These are phyloP conservation scores for Polyergus mexicanus DNA, from an alignment of 1,140 invertebrate species.

Conservation along the genomic window DNA sequence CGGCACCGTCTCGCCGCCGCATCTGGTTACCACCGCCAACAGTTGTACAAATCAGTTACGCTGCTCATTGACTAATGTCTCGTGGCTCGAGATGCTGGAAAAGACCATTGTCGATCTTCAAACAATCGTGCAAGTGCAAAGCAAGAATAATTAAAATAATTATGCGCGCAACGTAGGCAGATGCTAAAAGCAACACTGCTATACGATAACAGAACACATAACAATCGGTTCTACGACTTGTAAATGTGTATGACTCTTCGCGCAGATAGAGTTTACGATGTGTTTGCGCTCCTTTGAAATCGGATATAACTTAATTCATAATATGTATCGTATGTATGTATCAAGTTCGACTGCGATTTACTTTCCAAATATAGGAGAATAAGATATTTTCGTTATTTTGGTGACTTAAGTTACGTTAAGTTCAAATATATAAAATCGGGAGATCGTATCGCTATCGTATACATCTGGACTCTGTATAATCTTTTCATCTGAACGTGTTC, in stretches of 20 bases:
- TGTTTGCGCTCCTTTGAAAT: conserved; percentile 66
- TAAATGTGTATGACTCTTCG: conserved; percentile 65
- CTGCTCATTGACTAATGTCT: conserved; percentile 81
- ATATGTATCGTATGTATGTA: conserved; percentile 65
- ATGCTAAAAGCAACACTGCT: too few species aligned
- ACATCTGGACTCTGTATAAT: conserved; percentile 55
- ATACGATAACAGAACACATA: conserved; percentile 47
- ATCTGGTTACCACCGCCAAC: conserved; percentile 68
- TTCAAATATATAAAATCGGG: conserved; percentile 15
- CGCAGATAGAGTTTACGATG: conserved; percentile 62
- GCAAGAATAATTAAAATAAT: conserved; percentile 78
- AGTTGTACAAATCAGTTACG: conserved; percentile 80
- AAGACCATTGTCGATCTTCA: conserved; percentile 84
- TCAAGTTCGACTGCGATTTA: conserved; percentile 59
- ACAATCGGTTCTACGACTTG: conserved; percentile 49
- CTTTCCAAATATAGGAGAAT: conserved; percentile 68
- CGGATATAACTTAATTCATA: conserved; percentile 47
- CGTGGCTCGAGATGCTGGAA: conserved; percentile 85
- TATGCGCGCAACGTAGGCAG: not conserved
- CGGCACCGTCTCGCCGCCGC: conserved; percentile 55
- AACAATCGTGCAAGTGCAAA: conserved; percentile 84
- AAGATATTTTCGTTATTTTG: conserved; percentile 64
- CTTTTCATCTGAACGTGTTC: conserved; percentile 65
- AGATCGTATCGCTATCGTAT: conserved; percentile 47
- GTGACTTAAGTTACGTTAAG: conserved; percentile 62